These are phyloP conservation scores for Proisotoma minuta DNA, from an alignment of 2,888 invertebrate species.

Conservation along the genomic window DNA sequence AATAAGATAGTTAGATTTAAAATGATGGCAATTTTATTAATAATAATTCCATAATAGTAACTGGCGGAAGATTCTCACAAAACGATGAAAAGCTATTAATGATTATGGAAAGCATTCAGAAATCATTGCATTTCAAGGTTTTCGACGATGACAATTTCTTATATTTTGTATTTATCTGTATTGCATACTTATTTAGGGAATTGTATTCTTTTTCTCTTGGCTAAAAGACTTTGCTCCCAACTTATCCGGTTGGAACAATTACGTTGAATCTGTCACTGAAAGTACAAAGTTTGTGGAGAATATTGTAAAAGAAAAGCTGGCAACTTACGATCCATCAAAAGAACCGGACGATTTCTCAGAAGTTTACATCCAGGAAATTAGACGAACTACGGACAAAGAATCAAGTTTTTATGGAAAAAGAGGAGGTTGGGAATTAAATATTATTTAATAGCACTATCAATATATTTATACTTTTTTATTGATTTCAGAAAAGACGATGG, in stretches of 20 bases:
- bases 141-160: too few species aligned
- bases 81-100: slow-evolving; percentile 35
- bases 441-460: neutral
- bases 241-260: slow-evolving; percentile 29
- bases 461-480: neutral
- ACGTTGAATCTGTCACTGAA: slow-evolving; percentile 25
- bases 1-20: too few species aligned
- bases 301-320: slow-evolving; percentile 26
- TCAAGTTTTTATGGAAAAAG: slow-evolving; percentile 38
- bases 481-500: slow-evolving; percentile 15
- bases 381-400: slow-evolving; percentile 29
- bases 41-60: too few species aligned
- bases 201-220: slow-evolving; percentile 34
- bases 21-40: too few species aligned
- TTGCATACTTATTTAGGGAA: slow-evolving; percentile 8
- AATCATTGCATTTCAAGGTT: slow-evolving; percentile 5
- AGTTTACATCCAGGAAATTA: slow-evolving; percentile 38
- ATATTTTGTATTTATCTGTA: slow-evolving; percentile 9
- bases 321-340: slow-evolving; percentile 18
- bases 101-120: slow-evolving; percentile 27
- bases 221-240: slow-evolving; percentile 28
- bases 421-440: slow-evolving; percentile 31
- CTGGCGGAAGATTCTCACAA: slow-evolving; percentile 34
- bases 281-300: slow-evolving; percentile 27
- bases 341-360: slow-evolving; percentile 38